Base-by-base conservation (phyloP, 1,140 invertebrate species). In the Anastatus disparis region DNA sequence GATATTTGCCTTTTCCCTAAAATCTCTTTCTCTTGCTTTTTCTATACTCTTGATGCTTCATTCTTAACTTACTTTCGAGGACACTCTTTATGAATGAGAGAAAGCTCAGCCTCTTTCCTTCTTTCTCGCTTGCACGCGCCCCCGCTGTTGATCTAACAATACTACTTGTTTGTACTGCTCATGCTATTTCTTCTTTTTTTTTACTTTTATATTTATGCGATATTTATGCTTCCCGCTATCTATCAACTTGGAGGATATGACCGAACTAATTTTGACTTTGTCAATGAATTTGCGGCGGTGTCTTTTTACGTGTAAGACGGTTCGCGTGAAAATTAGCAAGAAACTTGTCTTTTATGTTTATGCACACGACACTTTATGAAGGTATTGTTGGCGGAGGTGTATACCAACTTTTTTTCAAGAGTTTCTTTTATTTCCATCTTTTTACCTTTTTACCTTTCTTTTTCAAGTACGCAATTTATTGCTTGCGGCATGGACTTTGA, bases 121-220 rank as follows among this genome's bases (percentile, higher is more conserved):
- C 22, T 31, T 35, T 13, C 64, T 26, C 52, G 15, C 40, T 44
- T 35, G 24, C n/a, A 20, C 24, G 61, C 55, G 55, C 70, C 70
- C 70, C 59, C 55, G 63, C 48, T 52, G 66, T 48, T 58, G 56
- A 20, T 31, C 38, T 48, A 26, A 71, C 53, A 70, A 55, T 68
- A 53, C 27, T 12, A 48, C 55, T 68, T 59, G 58, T 44, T n/a
- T 29, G 40, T 46, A n/a, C n/a, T n/a, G n/a, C n/a, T n/a, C n/a
- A n/a, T n/a, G n/a, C n/a, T n/a, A n/a, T n/a, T n/a, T n/a, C n/a
- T n/a, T n/a, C n/a, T n/a, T n/a, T n/a, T n/a, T n/a, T n/a, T n/a
- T n/a, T n/a, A n/a, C n/a, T n/a, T n/a, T n/a, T n/a, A n/a, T n/a
- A n/a, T n/a, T n/a, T n/a, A n/a, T n/a, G n/a, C n/a, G n/a, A n/a